Conservation (phyloP, 2,113 vertebrate species). For the Dryoscopus gambensis region DNA sequence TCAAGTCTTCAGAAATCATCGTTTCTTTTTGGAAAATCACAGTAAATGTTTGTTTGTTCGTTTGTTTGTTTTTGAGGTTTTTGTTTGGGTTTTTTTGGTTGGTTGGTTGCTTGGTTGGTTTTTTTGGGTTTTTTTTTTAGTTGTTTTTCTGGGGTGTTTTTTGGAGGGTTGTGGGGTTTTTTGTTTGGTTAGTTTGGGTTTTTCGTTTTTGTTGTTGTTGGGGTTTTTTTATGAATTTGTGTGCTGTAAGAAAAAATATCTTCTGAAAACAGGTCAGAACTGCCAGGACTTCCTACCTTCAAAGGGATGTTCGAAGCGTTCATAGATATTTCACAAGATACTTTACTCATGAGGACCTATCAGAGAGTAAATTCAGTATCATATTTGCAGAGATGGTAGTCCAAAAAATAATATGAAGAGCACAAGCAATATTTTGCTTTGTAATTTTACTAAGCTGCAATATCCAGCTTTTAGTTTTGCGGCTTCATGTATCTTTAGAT, state of each 20-base stretch:
- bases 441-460: neutral
- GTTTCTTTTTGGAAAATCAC: neutral
- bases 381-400: neutral
- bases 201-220: neutral
- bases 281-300: neutral
- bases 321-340: neutral
- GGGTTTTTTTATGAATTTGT: neutral
- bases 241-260: neutral
- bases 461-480: neutral
- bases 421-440: neutral
- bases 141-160: too few relatives aligned
- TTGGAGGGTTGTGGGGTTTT: neutral
- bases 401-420: neutral
- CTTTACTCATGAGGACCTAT: neutral
- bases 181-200: neutral
- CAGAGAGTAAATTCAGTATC: neutral
- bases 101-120: neutral
- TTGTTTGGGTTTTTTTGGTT: too few relatives aligned
- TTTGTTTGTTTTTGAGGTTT: neutral
- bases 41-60: neutral
- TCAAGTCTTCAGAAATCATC: neutral
- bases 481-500: neutral
- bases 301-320: neutral
- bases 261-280: neutral
- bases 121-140: neutral